These are phyloP conservation scores for Chiloscyllium punctatum DNA, from an alignment of 2,797 vertebrate species.

Conservation along the genomic window DNA sequence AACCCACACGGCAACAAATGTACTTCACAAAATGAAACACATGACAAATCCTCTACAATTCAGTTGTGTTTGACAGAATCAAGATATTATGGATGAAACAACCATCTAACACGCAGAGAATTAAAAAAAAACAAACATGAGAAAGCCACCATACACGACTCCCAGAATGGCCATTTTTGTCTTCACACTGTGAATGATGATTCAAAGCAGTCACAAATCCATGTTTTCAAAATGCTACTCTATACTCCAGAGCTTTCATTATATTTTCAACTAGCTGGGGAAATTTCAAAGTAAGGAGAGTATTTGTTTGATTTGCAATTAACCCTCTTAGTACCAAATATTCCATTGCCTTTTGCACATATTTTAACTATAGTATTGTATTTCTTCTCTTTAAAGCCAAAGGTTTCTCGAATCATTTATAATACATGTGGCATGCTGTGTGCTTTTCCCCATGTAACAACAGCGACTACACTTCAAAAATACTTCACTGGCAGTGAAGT, in stretches of 20 bases:
- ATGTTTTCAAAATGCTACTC: constrained; percentile 67
- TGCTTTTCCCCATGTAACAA: background rate
- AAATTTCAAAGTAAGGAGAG: constrained; percentile 58
- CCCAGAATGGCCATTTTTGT: constrained; percentile 62
- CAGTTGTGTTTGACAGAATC: constrained; percentile 25
- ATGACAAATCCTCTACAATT: background rate
- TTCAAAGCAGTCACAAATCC: constrained; percentile 64
- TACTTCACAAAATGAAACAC: background rate
- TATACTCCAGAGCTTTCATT: constrained; percentile 65
- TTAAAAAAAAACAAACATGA: constrained; percentile 31
- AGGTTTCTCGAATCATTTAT: background rate
- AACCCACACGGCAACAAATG: constrained; percentile 12
- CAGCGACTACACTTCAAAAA: background rate
- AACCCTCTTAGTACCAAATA: constrained; percentile 43
- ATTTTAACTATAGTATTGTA: background rate
- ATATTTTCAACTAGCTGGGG: constrained; percentile 62
- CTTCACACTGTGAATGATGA: constrained; percentile 65
- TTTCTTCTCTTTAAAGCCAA: background rate
- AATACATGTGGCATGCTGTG: background rate
- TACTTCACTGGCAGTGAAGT: background rate
- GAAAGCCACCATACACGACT: constrained; percentile 42
- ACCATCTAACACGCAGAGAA: constrained; percentile 15
- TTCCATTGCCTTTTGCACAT: too few species aligned
- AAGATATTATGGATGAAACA: constrained; percentile 32
- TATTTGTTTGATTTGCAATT: constrained; percentile 47